Percentiles rank a stretch among this genome's conserved stretches.
phyloP scores from a whole-genome alignment of 2,888 invertebrate genomes.

The Conus canariensis region DNA sequence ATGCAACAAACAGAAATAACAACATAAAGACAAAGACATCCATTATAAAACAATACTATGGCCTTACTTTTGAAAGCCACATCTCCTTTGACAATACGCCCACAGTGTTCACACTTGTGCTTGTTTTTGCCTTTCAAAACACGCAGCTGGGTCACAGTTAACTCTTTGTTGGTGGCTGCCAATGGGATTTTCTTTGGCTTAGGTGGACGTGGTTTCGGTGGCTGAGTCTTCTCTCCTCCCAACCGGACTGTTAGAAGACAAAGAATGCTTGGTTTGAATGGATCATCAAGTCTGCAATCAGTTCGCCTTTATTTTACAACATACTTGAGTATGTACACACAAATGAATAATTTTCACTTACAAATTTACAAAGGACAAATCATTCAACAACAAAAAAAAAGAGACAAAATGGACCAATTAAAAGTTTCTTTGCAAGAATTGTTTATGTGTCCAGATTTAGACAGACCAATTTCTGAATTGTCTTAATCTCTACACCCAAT shows the following conservation, averaged over 20 bases:
- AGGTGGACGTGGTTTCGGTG: background rate
- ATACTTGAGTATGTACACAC: background rate
- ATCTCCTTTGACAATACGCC: slow-evolving; percentile 41
- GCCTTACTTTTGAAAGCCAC: slow-evolving; percentile 46
- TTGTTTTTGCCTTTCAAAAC: slow-evolving; percentile 35
- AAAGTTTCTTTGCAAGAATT: too few relatives aligned
- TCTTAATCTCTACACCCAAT: too few relatives aligned
- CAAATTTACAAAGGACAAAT: too few relatives aligned
- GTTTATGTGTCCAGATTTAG: too few relatives aligned
- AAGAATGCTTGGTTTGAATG: background rate
- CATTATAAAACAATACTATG: background rate
- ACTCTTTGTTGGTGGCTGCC: background rate
- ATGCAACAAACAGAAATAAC: background rate
- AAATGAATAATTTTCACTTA: too few relatives aligned
- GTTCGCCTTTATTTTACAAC: background rate
- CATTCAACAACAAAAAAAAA: too few relatives aligned
- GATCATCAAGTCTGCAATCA: background rate
- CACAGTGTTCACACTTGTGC: slow-evolving; percentile 46
- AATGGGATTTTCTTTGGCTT: slow-evolving; percentile 10
- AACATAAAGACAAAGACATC: background rate
- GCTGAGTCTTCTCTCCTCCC: slow-evolving; percentile 21
- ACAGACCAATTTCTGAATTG: too few relatives aligned
- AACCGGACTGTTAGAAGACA: slow-evolving; percentile 7
- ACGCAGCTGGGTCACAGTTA: slow-evolving; percentile 27
- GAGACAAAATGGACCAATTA: too few relatives aligned